A percentile compares a stretch with the other conserved stretches of the same genome.
Conservation (phyloP, 2,888 invertebrate genomes). For the Hirtodrosophila trivittata region DNA sequence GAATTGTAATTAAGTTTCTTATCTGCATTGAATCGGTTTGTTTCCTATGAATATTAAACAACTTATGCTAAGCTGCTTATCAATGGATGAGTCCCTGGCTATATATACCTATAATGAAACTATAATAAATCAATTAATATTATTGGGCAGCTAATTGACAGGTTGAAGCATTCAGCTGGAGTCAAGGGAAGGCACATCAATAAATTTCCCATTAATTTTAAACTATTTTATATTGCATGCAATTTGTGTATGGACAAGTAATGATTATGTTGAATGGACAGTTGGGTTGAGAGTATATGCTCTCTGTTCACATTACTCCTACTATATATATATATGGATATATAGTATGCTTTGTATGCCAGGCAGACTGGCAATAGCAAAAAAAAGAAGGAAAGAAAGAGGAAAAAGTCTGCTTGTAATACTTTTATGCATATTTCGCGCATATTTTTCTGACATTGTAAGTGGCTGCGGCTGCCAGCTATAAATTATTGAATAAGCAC, state of each 20-base stretch:
- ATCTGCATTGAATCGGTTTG: no score
- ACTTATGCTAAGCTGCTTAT: no score
- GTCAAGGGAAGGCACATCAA: slow-evolving; percentile 7
- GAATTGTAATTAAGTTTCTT: no score
- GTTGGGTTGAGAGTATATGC: slow-evolving; percentile 17
- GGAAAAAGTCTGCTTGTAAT: slow-evolving; percentile 65
- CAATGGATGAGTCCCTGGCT: no score
- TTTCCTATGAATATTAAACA: no score
- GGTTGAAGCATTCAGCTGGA: not conserved
- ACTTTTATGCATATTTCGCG: slow-evolving; percentile 78
- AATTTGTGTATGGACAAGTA: slow-evolving; percentile 18
- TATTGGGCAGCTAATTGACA: slow-evolving; percentile 34
- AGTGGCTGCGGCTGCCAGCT: slow-evolving; percentile 78
- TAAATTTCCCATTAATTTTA: slow-evolving; percentile 12
- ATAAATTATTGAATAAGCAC: slow-evolving; percentile 78
- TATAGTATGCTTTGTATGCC: not conserved
- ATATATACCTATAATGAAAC: no score
- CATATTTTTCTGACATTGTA: slow-evolving; percentile 78
- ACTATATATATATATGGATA: no score
- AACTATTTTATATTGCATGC: not conserved
- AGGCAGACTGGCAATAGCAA: slow-evolving; percentile 39
- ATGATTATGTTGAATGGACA: slow-evolving; percentile 24
- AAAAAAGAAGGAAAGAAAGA: not conserved
- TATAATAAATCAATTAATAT: slow-evolving; percentile 17
- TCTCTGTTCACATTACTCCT: no score